Base-by-base conservation (phyloP, 2,888 invertebrate genomes). In the Copidosoma aretas region DNA sequence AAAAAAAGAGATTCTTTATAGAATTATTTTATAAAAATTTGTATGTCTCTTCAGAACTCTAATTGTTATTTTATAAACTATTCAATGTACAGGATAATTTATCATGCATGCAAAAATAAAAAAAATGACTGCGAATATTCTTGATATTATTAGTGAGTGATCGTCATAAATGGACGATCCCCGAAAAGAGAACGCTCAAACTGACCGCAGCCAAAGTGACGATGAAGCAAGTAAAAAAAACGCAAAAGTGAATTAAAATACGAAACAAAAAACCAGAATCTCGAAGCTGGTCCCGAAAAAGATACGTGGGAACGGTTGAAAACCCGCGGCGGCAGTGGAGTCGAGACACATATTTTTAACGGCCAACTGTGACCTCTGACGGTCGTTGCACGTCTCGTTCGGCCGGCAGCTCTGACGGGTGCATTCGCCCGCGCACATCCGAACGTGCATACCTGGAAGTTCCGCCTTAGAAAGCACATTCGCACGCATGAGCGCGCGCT, bases 301-400 rank as follows among this genome's bases (percentile, higher is more conserved):
- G 43, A 14, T 3, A 46, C 1, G 12, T 2, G 12, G 12, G 12
- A 46, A 46, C 43, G 43, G 12, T 15, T 14, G 8, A 17, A 46
- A 17, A 46, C 3, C 8, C 32, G 8, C 32, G 32, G 32, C 32
- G 8, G n/a, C n/a, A n/a, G n/a, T n/a, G n/a, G n/a, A n/a, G n/a
- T 32, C 32, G 32, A 32, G 8, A 32, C 8, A 8, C 32, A 32
- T 3, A 32, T 32, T 32, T 32, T 32, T 32, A 46, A 46, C 14
- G 17, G 17, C 17, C 43, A 8, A 17, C 43, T 46, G 15, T 14
- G 81, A 78, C 80, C 78, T 80, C 80, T 81, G 76, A 78, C 79
- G 79, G 81, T 79, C 79, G 76, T 80, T 79, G 81, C 79, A 79
- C 80, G 79, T 78, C 73, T 75, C 72, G 70, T 65, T 49, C 57